Percentiles rank a stretch among this genome's conserved stretches.
These are phyloP conservation scores for Phocides pigmalion DNA, from an alignment of 1,140 invertebrate species.

Conservation along the genomic window DNA sequence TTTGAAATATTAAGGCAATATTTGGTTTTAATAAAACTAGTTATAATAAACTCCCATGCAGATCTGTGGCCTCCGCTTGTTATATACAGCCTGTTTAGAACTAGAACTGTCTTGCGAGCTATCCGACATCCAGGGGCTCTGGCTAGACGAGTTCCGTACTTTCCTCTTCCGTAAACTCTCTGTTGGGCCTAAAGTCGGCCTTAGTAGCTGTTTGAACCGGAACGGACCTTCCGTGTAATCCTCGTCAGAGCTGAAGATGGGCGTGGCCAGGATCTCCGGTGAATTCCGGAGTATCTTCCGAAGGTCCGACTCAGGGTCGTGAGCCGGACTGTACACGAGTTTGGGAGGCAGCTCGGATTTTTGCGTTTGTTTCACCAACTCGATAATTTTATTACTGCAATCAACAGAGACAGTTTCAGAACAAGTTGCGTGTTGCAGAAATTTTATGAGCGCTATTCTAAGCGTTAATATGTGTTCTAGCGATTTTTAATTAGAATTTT, in stretches of 20 bases:
- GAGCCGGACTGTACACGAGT: conserved; percentile 61
- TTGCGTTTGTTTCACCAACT: conserved; percentile 74
- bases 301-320: conserved; percentile 77
- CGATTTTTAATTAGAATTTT: background rate
- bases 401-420: conserved; percentile 34
- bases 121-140: conserved; percentile 75
- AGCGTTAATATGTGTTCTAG: conserved; percentile 25
- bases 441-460: conserved; percentile 4
- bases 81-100: conserved; percentile 63
- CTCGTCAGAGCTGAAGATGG: conserved; percentile 72
- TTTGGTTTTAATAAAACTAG: conserved; percentile 33
- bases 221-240: conserved; percentile 87
- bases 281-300: conserved; percentile 82
- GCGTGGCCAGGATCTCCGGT: conserved; percentile 77
- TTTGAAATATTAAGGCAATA: no score
- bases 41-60: conserved; percentile 80
- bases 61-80: conserved; percentile 72
- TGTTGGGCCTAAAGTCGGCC: conserved; percentile 88
- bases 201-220: conserved; percentile 88
- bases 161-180: conserved; percentile 89
- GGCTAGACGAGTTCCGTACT: conserved; percentile 69
- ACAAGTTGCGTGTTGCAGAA: background rate
- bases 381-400: conserved; percentile 80
- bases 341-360: conserved; percentile 58
- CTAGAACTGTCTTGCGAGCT: conserved; percentile 74